Conservation (phyloP, 2,113 vertebrate genomes). For the Leptobrachium leishanense region DNA sequence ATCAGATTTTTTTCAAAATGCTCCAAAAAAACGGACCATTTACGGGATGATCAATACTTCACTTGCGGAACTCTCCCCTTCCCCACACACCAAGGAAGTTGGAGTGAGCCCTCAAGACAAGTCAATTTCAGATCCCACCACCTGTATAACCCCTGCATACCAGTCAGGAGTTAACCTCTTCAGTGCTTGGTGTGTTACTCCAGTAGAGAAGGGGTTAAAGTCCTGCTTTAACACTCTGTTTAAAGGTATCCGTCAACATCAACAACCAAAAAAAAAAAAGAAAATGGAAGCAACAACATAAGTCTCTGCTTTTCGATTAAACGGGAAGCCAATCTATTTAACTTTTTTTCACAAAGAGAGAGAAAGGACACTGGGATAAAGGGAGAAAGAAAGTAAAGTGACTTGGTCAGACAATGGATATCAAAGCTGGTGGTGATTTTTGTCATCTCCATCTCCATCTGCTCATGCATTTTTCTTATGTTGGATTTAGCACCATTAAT, state of each 20-base stretch:
- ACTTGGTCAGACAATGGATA: conserved; percentile 33
- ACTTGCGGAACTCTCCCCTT: background rate
- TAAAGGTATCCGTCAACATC: conserved; percentile 21
- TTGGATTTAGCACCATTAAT: conserved; percentile 88
- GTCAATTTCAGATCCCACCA: conserved; percentile 10
- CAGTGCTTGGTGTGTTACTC: conserved; percentile 33
- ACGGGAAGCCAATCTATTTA: conserved; percentile 10
- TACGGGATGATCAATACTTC: background rate
- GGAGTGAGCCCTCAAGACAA: background rate
- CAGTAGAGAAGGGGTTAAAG: conserved; percentile 47
- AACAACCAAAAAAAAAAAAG: background rate
- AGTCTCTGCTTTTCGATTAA: conserved; percentile 6
- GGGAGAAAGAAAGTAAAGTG: conserved; percentile 15
- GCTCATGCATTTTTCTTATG: conserved; percentile 18
- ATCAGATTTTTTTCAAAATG: conserved; percentile 35
- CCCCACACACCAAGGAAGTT: background rate
- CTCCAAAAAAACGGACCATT: conserved; percentile 27
- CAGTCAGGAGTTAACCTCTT: conserved; percentile 41
- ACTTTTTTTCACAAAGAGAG: conserved; percentile 30
- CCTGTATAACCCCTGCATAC: conserved; percentile 15
- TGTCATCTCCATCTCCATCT: conserved; percentile 19
- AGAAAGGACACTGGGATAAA: background rate
- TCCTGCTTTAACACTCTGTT: conserved; percentile 39
- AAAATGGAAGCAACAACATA: conserved; percentile 24
- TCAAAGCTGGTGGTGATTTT: conserved; percentile 35